These are phyloP conservation scores for Vollenhovia emeryi DNA, from an alignment of 1,140 invertebrate genomes.

Conservation along the genomic window DNA sequence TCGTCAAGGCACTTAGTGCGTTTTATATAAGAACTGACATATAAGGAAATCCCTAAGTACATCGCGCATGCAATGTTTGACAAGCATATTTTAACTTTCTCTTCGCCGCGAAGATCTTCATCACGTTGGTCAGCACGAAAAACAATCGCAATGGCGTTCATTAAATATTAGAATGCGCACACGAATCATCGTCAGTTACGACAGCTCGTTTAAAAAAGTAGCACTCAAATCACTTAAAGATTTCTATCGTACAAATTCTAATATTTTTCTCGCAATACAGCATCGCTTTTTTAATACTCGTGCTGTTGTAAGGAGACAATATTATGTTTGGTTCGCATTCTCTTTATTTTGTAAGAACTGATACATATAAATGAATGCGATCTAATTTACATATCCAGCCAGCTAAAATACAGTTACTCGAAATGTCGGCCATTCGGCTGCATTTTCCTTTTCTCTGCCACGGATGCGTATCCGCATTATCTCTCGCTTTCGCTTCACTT, in stretches of 20 bases:
- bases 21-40: conserved; percentile 59
- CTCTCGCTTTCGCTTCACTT: conserved; percentile 44
- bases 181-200: neutral
- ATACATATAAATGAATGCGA: neutral
- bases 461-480: conserved; percentile 25
- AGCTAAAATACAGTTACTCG: neutral
- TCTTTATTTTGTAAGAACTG: neutral
- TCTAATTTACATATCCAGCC: neutral
- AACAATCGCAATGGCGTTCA: neutral
- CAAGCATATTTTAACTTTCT: conserved; percentile 73
- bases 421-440: conserved; percentile 14
- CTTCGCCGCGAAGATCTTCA: conserved; percentile 10
- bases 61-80: conserved; percentile 68
- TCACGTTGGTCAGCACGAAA: conserved; percentile 28
- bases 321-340: neutral
- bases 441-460: conserved; percentile 25
- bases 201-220: neutral
- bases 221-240: neutral
- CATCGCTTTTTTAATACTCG: neutral
- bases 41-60: conserved; percentile 53
- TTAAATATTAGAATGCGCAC: neutral
- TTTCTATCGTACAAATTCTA: neutral
- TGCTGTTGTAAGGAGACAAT: neutral
- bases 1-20: neutral
- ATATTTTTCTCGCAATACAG: neutral